Conservation (phyloP, 1,140 invertebrate species). For the Scaptodrosophila lebanonensis region DNA sequence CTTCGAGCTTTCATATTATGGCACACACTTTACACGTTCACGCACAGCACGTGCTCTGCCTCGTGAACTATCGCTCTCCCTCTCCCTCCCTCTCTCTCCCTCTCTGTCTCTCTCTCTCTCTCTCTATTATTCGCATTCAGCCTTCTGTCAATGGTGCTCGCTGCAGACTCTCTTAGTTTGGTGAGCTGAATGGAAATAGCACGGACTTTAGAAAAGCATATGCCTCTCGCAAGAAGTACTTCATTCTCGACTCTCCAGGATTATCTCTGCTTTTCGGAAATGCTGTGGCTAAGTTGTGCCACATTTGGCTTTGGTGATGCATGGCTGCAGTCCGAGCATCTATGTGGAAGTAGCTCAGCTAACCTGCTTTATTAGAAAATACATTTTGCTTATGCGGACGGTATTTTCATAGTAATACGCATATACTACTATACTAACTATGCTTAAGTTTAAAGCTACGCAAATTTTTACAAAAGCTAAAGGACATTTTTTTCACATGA, state of each 20-base stretch:
- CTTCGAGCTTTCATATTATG: not conserved
- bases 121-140: slow-evolving; percentile 1
- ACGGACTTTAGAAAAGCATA: slow-evolving; percentile 11
- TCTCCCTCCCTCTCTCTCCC: slow-evolving; percentile 8
- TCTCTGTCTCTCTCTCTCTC: slow-evolving; percentile 3
- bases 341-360: slow-evolving; percentile 6
- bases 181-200: slow-evolving; percentile 54
- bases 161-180: slow-evolving; percentile 17
- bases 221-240: slow-evolving; percentile 11
- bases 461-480: too few relatives aligned
- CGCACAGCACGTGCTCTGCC: slow-evolving; percentile 29
- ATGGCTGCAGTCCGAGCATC: slow-evolving; percentile 7
- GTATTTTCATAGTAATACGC: too few relatives aligned
- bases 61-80: not conserved
- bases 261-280: not conserved
- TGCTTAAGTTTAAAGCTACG: too few relatives aligned
- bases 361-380: slow-evolving; percentile 30
- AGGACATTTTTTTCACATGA: too few relatives aligned
- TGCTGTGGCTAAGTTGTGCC: slow-evolving; percentile 38
- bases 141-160: not conserved
- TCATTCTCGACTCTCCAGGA: slow-evolving; percentile 9
- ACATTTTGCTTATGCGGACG: slow-evolving; percentile 23
- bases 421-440: too few relatives aligned
- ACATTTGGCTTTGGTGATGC: slow-evolving; percentile 52
- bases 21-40: slow-evolving; percentile 18